Evolutionary conservation across 2,797 vertebrate genomes (phyloP).

Genomic region (Molossus alvarezi): DNA sequence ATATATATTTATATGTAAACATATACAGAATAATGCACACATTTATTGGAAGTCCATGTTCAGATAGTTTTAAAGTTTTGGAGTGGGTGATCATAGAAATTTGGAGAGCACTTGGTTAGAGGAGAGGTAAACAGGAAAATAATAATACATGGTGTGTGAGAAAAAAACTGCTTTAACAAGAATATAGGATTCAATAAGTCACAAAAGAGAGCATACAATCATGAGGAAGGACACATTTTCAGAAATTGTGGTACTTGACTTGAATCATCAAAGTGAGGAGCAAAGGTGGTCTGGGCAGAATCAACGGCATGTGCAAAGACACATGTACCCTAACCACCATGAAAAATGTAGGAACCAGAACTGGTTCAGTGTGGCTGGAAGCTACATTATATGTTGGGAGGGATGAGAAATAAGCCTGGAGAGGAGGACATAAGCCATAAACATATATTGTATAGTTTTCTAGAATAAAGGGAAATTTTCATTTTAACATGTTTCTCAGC

Average conservation of each 20-base stretch:
- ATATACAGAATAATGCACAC: not conserved
- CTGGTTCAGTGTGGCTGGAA: not conserved
- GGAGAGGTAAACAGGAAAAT: slow-evolving; percentile 1
- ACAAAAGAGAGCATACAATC: not conserved
- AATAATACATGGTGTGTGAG: not conserved
- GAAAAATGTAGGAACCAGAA: not conserved
- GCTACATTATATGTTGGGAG: not conserved
- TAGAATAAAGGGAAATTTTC: not conserved
- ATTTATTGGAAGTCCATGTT: not conserved
- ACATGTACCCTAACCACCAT: not conserved
- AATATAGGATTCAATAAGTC: slow-evolving; percentile 1
- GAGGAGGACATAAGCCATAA: not conserved
- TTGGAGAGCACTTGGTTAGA: slow-evolving; percentile 30
- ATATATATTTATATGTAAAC: not conserved
- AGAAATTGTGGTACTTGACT: slow-evolving; percentile 23
- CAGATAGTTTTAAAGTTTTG: slow-evolving; percentile 34
- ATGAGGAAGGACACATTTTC: not conserved
- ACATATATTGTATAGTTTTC: not conserved
- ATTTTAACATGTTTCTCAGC: slow-evolving; percentile 21
- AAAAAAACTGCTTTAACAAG: not conserved
- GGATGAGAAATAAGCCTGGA: not conserved
- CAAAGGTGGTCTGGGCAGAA: not conserved
- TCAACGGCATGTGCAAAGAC: not conserved
- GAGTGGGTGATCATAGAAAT: not conserved
- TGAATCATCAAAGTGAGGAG: not conserved